Evolutionary conservation across 1,140 invertebrate genomes (phyloP), one percentile per base, ranked within the genome.

Genomic region (Euborellia annulipes): DNA sequence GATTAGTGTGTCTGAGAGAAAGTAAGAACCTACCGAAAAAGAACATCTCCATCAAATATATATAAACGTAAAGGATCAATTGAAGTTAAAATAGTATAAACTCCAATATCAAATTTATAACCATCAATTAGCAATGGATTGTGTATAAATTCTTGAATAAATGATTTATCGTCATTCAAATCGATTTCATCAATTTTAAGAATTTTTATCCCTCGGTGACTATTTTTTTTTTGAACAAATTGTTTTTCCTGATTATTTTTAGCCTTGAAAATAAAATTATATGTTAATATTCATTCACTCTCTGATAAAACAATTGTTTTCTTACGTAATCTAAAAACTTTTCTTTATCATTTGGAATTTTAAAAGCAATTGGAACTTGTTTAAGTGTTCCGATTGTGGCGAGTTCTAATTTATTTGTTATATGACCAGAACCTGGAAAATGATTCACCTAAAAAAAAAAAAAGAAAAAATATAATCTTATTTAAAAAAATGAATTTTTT

Each of bases 81-180:
- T 0, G 88, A 93, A 0, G 92, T 95, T 1, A 96, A 67, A 1
- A 87, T 81, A 0, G 87, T 87, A 64, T 98, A 98, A 16, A 97
- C 76, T 14, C 93, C 93, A 59, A 98, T 89, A 61, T 98, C 93
- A 67, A 98, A 98, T 66, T 95, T 96, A 59, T 87, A 74, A 0
- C 83, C 84, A 58, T 86, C 84, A 2, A 90, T 74, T 13, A 85
- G 63, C 48, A 85, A 79, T 8, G 91, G 91, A 49, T 78, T 81
- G 41, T 82, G 71, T 16, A 85, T 70, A 62, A 81, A 97, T 60
- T 93, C 83, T 58, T 98, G 93, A 1, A 97, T 71, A 63, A 97
- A 98, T 23, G 79, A 83, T 20, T 78, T 81, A 36, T 73, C 68
- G 36, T 67, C 68, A n/a, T 71, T 66, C 17, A 92, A 61, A 63